phyloP scores from a whole-genome alignment of 2,888 invertebrate species.

The Digitonthophagus gazella region DNA sequence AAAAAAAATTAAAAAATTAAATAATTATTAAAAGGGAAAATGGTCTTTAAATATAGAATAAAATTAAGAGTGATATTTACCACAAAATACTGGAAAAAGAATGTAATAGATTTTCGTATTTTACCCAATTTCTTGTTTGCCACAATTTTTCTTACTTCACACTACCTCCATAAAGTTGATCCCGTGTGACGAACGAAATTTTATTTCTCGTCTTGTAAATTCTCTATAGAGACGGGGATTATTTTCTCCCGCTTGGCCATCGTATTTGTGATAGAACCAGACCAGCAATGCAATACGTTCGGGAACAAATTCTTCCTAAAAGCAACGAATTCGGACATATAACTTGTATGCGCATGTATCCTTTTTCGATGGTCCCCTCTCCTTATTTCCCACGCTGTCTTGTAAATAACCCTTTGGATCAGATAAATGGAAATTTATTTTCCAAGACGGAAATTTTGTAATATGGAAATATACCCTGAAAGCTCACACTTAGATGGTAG shows the following conservation, averaged over 20 bases:
- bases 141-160: neutral
- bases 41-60: no score
- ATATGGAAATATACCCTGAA: neutral
- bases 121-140: neutral
- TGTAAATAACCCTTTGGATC: neutral
- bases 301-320: neutral
- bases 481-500: neutral
- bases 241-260: neutral
- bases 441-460: neutral
- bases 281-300: neutral
- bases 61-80: no score
- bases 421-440: neutral
- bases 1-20: no score
- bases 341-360: neutral
- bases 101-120: neutral
- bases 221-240: neutral
- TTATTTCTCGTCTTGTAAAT: neutral
- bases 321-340: neutral
- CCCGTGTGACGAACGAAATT: neutral
- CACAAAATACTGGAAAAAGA: neutral
- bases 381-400: neutral
- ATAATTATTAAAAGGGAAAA: no score
- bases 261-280: neutral
- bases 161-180: neutral
- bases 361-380: neutral